Base-by-base conservation (phyloP, 2,113 vertebrate species). In the Acanthochromis polyacanthus region DNA sequence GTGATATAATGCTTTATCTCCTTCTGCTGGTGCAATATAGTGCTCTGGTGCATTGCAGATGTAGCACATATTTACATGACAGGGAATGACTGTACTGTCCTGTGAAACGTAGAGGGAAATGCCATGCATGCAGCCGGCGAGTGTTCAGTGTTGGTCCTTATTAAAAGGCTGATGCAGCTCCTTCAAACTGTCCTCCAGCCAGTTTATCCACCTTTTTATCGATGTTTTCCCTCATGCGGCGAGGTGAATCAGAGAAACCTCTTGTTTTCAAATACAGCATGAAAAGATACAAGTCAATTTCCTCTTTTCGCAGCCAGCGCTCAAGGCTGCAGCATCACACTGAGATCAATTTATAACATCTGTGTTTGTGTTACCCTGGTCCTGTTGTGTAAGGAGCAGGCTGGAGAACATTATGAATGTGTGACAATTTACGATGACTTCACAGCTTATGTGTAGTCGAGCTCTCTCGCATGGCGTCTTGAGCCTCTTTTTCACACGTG, bases 141-240 rank as follows among this genome's bases (percentile, higher is more conserved):
- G 36, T 23, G 1, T 38, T 69, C 10, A 50, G 19, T 52, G 69
- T 36, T 22, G 12, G 48, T 75, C 32, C 55, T 85, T 82, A 87
- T 80, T 69, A 89, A 58, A 67, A 79, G 72, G 28, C 50, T 1
- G 46, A 68, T 57, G 52, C 71, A 46, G 63, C 75, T 16, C 2
- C 76, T 79, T 52, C 75, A 82, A 66, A 81, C 52, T 30, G 20
- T 85, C 87, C 72, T 71, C 48, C 69, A 81, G 84, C 84, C 81
- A 78, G 78, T 89, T 86, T 89, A 85, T 86, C 86, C 81, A 76
- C 83, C 88, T 82, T 72, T 80, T 89, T 89, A 91, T 89, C 22
- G 82, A 89, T 53, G 16, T 85, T 36, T 75, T 65, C 82, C 78
- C 77, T 89, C 89, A 75, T 71, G 83, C 85, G 19, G 81, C 12